phyloP scores from a whole-genome alignment of 2,113 vertebrate genomes.

The Grammomys surdaster region DNA sequence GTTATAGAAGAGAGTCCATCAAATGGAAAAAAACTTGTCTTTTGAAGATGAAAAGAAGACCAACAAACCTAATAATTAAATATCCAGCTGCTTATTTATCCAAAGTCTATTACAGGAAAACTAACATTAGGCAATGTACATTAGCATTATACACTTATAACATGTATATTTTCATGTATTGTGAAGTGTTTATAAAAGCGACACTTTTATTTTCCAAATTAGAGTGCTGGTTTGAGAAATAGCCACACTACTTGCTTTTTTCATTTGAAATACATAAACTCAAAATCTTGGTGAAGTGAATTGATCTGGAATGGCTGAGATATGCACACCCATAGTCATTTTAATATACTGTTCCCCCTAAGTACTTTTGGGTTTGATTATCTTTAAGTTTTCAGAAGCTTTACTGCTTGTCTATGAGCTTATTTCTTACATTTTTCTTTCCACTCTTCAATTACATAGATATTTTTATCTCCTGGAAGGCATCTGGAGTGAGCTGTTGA shows the following conservation, averaged over 20 bases:
- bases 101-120: neutral
- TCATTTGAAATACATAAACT: conserved; percentile 10
- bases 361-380: conserved; percentile 43
- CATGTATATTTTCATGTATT: neutral
- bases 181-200: conserved; percentile 4
- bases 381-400: conserved; percentile 53
- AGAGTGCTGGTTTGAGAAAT: neutral
- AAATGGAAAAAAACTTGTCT: neutral
- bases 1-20: neutral
- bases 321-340: neutral
- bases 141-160: neutral
- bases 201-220: neutral
- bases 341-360: neutral
- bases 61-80: neutral
- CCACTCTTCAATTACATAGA: neutral
- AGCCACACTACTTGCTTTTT: neutral
- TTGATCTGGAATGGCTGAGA: neutral
- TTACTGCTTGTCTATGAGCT: conserved; percentile 56
- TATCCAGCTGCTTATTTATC: neutral
- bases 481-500: conserved; percentile 51
- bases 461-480: conserved; percentile 10
- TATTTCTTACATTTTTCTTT: conserved; percentile 61
- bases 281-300: conserved; percentile 26
- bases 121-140: neutral
- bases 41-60: neutral